These are phyloP conservation scores for Plestiodon gilberti DNA, from an alignment of 2,113 vertebrate species.

Conservation along the genomic window DNA sequence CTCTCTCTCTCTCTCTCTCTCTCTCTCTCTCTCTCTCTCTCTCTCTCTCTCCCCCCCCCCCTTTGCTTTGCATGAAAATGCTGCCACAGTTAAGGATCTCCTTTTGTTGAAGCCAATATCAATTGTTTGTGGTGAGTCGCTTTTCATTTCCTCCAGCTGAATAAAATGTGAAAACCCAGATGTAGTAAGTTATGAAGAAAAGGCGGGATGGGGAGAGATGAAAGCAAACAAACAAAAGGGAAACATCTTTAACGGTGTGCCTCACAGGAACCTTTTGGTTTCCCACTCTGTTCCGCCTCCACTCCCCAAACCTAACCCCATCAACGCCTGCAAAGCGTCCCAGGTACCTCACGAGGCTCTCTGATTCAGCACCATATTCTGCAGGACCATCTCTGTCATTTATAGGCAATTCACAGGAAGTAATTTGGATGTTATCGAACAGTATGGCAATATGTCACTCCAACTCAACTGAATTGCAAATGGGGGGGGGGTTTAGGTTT, in stretches of 20 bases:
- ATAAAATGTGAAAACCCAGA: conserved; percentile 41
- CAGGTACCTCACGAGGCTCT: not conserved
- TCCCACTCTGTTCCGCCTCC: no score
- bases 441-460: conserved; percentile 64
- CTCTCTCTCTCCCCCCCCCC: not conserved
- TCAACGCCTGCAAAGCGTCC: not conserved
- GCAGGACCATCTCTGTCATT: conserved; percentile 49
- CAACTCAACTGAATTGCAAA: conserved; percentile 70
- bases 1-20: not conserved
- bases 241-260: conserved; percentile 8
- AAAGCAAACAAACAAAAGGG: not conserved
- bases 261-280: conserved; percentile 1
- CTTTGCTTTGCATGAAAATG: conserved; percentile 62
- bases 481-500: conserved; percentile 63
- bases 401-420: conserved; percentile 32
- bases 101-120: conserved; percentile 53
- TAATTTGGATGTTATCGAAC: conserved; percentile 64
- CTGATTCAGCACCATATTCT: not conserved
- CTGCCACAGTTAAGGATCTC: conserved; percentile 58
- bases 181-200: conserved; percentile 15
- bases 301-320: not conserved
- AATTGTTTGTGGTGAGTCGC: conserved; percentile 21
- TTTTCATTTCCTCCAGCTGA: conserved; percentile 46
- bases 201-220: not conserved
- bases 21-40: not conserved